A percentile compares a stretch with the other conserved stretches of the same genome.
These are phyloP conservation scores for Eurytoma adleriae DNA, from an alignment of 2,888 invertebrate genomes.

Conservation along the genomic window DNA sequence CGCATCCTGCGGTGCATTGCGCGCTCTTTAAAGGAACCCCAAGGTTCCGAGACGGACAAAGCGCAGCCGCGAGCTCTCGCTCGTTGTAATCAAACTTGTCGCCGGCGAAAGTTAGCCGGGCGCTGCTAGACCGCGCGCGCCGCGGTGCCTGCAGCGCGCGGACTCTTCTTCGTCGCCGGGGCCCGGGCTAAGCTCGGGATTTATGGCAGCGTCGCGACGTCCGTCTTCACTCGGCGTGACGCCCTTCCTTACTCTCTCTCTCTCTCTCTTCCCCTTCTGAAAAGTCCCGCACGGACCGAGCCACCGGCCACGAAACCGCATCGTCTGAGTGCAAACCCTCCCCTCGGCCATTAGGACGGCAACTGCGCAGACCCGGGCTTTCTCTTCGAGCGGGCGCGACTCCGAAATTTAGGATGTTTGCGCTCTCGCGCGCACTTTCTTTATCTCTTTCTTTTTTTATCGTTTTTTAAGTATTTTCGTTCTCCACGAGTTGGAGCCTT, in stretches of 20 bases:
- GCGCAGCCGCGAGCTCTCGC: constrained; percentile 46
- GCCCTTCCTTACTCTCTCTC: constrained; percentile 62
- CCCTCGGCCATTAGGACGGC: constrained; percentile 46
- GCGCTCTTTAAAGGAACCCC: neutral
- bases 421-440: constrained; percentile 38
- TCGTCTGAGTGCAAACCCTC: constrained; percentile 55
- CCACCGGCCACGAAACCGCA: constrained; percentile 62
- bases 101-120: constrained; percentile 69
- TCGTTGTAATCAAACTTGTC: constrained; percentile 72
- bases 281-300: constrained; percentile 58
- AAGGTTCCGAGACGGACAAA: neutral
- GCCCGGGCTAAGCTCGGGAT: constrained; percentile 62
- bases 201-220: constrained; percentile 76
- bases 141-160: constrained; percentile 37
- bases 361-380: neutral
- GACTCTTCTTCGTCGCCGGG: constrained; percentile 40
- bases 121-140: constrained; percentile 66
- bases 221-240: constrained; percentile 77
- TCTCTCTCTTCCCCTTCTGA: constrained; percentile 45
- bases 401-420: constrained; percentile 58
- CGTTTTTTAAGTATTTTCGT: constrained; percentile 57
- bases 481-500: too few relatives aligned
- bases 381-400: constrained; percentile 10
- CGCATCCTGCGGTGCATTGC: neutral
- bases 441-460: constrained; percentile 51